Base-by-base conservation (phyloP, 1,140 invertebrate species). In the Mactra quadrangularis region DNA sequence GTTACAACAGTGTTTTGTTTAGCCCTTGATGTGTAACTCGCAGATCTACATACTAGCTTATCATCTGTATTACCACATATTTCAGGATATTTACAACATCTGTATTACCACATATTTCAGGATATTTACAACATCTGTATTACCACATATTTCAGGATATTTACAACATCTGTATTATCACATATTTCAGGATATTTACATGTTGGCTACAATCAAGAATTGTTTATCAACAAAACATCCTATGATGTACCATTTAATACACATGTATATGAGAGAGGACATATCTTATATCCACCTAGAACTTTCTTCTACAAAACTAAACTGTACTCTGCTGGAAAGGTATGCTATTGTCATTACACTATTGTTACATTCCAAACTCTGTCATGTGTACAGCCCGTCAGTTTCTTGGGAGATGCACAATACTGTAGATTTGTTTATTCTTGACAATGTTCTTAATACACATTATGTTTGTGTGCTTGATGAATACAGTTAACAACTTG, bases 291-390 rank as follows among this genome's bases (percentile, higher is more conserved):
- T 41, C 88, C 87, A 47, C 84, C 84, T 3, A 71, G 88, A 59
- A 71, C 83, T 31, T 90, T 90, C 85, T 90, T 90, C 84, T 85
- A 86, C 38, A 82, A 89, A 53, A 90, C 89, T 35, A 70, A 85
- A n/a, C 85, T 90, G 0, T 68, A 72, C 47, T 82, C 85, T 22
- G 86, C 87, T 38, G 88, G 86, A 41, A 81, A 89, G 87, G 89
- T 90, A 77, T 38, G 57, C 17, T 33, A 64, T 11, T 7, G 4
- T 59, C n/a, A n/a, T n/a, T n/a, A 9, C 9, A 47, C 19, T 47
- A 47, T 47, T 9, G 45, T 11, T 47, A 9, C 9, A 47, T 47
- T 19, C 45, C 9, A 47, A 47, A 9, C 45, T 47, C 19, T 47
- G 19, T 47, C 9, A 11, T 47, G 19, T 47, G 45, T 47, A 47